Base-by-base conservation (phyloP, 2,113 vertebrate species). In the Gallinago undulata region DNA sequence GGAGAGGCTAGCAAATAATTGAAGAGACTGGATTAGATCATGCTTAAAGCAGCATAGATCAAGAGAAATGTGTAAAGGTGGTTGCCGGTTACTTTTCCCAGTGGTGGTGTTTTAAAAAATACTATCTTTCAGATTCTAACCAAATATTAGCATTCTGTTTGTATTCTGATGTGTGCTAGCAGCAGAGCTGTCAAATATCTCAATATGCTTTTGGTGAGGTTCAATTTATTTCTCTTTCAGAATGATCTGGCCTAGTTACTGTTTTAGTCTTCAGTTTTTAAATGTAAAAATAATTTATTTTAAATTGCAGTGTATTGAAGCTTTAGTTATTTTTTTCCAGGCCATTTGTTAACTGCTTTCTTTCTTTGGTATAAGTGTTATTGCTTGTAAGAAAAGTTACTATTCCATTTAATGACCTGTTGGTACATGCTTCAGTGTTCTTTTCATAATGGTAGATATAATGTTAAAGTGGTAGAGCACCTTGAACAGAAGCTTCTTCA, bases 271-370 rank as follows among this genome's bases (percentile, higher is more conserved):
- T 94, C 72, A 74, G 16, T 67, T 83, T 93, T 86, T 63, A 89
- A 92, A 88, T 95, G 55, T 91, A 85, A 88, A 96, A 97, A 84
- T 91, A 80, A 95, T 84, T 95, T 94, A 94, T 94, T 96, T 97
- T 84, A 85, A 96, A 82, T 87, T 74, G 4, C 74, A 94, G 9
- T 87, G 25, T 85, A 90, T 87, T 80, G 48, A 85, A 84, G 69
- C 73, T 93, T 96, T 95, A 93, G 87, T 84, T 27, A 87, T 5
- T 37, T 50, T 95, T 94, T 89, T 84, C 90, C 88, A 92, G 66
- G 27, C 75, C 59, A 87, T 96, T 90, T 97, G 37, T 84, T 91
- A 96, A 87, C 50, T 94, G 82, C 50, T 96, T 97, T 84, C 67
- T 94, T 96, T 89, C 64, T 74, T 89, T 96, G 72, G 77, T 92